Evolutionary conservation across 2,113 vertebrate genomes (phyloP), one percentile per base, ranked within the genome.

Genomic region (Phoenicopterus ruber): DNA sequence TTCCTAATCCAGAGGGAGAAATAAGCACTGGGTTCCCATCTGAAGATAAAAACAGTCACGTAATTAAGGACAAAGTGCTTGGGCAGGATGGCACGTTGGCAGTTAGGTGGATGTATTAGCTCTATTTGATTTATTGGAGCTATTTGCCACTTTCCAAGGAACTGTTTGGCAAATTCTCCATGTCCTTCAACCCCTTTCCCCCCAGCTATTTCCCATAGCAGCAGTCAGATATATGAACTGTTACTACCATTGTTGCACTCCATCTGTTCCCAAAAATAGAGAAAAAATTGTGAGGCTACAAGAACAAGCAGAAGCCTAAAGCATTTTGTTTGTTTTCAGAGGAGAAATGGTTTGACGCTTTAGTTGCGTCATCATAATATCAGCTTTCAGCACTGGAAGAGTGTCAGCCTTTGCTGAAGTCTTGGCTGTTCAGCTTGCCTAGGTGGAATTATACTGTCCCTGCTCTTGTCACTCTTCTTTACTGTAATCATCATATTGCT

Each of bases 1-100:
- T 61, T 29, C 31, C 36, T 61, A 46, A 57, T n/a, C 14, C 47
- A 71, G 46, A 76, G 42, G 15, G 15, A 88, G 25, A 57, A 10
- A 58, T 17, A 82, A 62, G 11, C 55, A 82, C 19, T 66, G 16
- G 1, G 0, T 34, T 80, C 32, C 36, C 7, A 46, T 38, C 54
- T 46, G 32, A 61, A 55, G 61, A 31, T 34, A 72, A 63, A 63
- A 49, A 15, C 21, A 36, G 21, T 15, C 25, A 40, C 0, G 4
- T 44, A 81, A 67, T 32, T 47, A 77, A 67, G 66, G 26, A 66
- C 4, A 2, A 72, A 77, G 15, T n/a, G 7, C 54, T 69, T 32
- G 49, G 59, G 12, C n/a, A 73, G n/a, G 17, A 44, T 63, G n/a
- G 7, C 20, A 59, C 0, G 0, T 32, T 13, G 42, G 12, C 21